Base-by-base conservation (phyloP, 2,113 vertebrate genomes). In the Psophia crepitans region DNA sequence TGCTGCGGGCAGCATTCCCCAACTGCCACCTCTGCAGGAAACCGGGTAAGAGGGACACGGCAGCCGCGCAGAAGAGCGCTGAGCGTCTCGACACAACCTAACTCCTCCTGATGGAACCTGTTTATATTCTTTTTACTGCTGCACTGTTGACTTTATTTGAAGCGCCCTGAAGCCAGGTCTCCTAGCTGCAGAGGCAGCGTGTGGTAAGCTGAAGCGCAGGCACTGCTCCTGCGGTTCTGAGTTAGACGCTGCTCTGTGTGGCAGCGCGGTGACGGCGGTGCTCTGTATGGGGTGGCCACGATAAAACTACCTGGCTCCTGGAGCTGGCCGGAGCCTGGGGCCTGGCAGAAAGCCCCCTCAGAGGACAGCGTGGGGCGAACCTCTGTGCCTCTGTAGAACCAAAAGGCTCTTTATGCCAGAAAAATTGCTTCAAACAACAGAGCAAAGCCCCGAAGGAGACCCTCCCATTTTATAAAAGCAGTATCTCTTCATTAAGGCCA, bases 201-300 rank as follows among this genome's bases (percentile, higher is more conserved):
- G 1, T 3, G n/a, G 57, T 16, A 41, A 26, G 43, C 79, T 12
- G 49, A 28, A 9, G 12, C 5, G 12, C 44, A 43, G 60, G 44
- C 48, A 16, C 58, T 20, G 15, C 63, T 46, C 44, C 41, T 69
- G 7, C 7, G 32, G n/a, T 6, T 11, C 13, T 14, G 74, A 26
- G 41, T 7, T 14, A 13, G 68, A 51, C 4, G 32, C 48, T 15
- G 86, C 75, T 73, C 60, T 3, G 2, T 16, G 2, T 2, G 33
- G 27, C 11, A 1, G n/a, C 3, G 26, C 2, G 3, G 27, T 7
- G 27, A 41, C 1, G 1, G 27, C 1, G 4, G 24, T 14, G 63
- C 48, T 33, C 13, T 15, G 39, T 74, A 2, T 9, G 26, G 53
- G 13, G 24, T 4, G 22, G 8, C 56, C 61, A 17, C 4, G 21